Evolutionary conservation across 2,888 invertebrate species (phyloP).

Genomic region (Pachliopta kotzebuea): DNA sequence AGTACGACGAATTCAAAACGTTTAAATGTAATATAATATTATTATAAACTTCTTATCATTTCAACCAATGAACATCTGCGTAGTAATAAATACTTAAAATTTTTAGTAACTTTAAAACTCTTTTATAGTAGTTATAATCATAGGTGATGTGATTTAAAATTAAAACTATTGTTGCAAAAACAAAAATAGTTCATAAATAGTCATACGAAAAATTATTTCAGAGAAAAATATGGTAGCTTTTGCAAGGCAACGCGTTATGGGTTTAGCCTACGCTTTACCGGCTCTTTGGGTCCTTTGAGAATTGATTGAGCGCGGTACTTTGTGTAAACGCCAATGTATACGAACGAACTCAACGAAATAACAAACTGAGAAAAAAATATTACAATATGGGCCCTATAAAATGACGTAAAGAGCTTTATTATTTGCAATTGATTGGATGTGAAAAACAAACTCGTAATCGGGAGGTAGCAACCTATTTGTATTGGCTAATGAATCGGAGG

Average conservation of each 20-base stretch:
- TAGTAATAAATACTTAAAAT: too few relatives aligned
- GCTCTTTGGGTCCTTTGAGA: slow-evolving; percentile 29
- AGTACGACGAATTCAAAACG: too few relatives aligned
- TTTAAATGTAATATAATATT: too few relatives aligned
- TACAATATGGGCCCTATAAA: not conserved
- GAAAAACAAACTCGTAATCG: not conserved
- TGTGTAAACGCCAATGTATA: slow-evolving; percentile 18
- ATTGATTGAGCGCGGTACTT: slow-evolving; percentile 26
- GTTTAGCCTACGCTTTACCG: slow-evolving; percentile 22
- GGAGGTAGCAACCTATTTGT: not conserved
- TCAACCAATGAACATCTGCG: too few relatives aligned
- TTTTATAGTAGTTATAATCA: not conserved
- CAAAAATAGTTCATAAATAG: not conserved
- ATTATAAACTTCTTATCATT: too few relatives aligned
- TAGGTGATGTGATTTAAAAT: not conserved
- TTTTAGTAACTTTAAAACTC: not conserved
- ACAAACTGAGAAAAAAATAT: not conserved
- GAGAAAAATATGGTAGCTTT: slow-evolving; percentile 16
- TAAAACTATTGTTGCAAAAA: not conserved
- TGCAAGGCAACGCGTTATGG: slow-evolving; percentile 19
- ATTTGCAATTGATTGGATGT: not conserved
- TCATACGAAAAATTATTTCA: slow-evolving; percentile 14
- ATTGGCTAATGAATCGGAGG: too few relatives aligned
- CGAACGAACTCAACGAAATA: slow-evolving; percentile 10
- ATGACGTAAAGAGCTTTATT: not conserved